Percentiles rank a stretch among this genome's conserved stretches.
phyloP scores from a whole-genome alignment of 2,113 vertebrate species.

The Embiotoca jacksoni region DNA sequence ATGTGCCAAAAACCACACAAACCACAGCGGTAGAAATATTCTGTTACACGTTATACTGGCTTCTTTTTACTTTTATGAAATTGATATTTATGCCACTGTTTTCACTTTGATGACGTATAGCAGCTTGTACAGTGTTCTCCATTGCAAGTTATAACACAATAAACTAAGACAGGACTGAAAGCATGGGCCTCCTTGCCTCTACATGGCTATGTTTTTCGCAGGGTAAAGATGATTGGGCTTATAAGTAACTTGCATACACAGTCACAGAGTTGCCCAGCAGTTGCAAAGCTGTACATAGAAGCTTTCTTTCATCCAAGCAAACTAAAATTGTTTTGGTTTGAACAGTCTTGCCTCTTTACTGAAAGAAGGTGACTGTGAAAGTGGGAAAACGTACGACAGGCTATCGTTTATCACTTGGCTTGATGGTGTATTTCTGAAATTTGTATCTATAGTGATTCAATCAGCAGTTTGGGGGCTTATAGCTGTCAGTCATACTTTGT shows the following conservation, averaged over 20 bases:
- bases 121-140: neutral
- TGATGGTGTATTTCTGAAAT: conserved; percentile 40
- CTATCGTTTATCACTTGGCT: conserved; percentile 17
- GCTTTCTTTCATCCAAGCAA: too few relatives aligned
- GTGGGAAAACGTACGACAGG: neutral
- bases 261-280: neutral
- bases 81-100: conserved; percentile 36
- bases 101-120: conserved; percentile 24
- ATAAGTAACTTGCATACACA: too few relatives aligned
- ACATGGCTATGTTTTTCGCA: too few relatives aligned
- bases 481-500: conserved; percentile 67
- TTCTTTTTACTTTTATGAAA: conserved; percentile 41
- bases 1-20: conserved; percentile 43
- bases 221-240: too few relatives aligned
- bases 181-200: neutral
- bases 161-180: conserved; percentile 35
- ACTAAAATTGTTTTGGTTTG: too few relatives aligned
- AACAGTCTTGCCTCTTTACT: neutral
- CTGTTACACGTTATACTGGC: conserved; percentile 15
- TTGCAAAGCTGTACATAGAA: too few relatives aligned
- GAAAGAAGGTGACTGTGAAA: conserved; percentile 9
- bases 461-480: conserved; percentile 41
- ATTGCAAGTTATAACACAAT: conserved; percentile 13
- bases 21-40: conserved; percentile 19
- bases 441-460: conserved; percentile 44